Evolutionary conservation across 2,888 invertebrate species (phyloP), one percentile per base, ranked within the genome.

Genomic region (Trachelus troglodyta): DNA sequence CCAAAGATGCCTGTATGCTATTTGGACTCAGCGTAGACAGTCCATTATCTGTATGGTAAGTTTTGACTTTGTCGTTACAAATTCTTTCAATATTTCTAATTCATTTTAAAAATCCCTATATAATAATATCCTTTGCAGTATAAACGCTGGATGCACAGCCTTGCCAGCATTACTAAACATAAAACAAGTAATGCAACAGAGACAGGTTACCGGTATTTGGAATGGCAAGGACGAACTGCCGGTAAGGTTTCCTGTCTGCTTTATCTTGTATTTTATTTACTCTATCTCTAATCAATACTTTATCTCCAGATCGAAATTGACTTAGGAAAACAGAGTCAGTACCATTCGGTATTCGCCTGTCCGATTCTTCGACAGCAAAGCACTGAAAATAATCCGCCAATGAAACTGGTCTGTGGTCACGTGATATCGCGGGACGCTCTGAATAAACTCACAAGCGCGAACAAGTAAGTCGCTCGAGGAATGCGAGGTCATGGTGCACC

Each of bases 331-430:
- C 97, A 98, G 83, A 96, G 96, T 88, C 95, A 97, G 84, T 98
- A 98, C 92, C 99, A 99, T 93, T 99, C 99, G 11, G 97, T 99
- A 89, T 99, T 99, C 93, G 98, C 99, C 34, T 99, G 99, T 92
- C 99, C 99, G 12, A 99, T 99, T 88, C 94, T 99, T 81, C 95
- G 99, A 77, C 99, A 99, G 90, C 99, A 99, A 92, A 97, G 98
- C 73, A 97, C 98, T 1, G 98, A 98, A 85, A 94, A 94, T 85
- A 99, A 99, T 94, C 99, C 99, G 78, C 99, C 99, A 30, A 98
- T 99, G 96, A 94, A 98, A 83, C 94, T 99, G 81, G 95, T 97
- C 3, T 99, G 99, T 92, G 99, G 99, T 4, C 99, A 99, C 93
- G 99, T 99, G 81, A 99, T 99, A 88, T 98, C 98, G 4, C 94